phyloP scores from a whole-genome alignment of 2,888 invertebrate genomes.

The Lycia hirtaria region DNA sequence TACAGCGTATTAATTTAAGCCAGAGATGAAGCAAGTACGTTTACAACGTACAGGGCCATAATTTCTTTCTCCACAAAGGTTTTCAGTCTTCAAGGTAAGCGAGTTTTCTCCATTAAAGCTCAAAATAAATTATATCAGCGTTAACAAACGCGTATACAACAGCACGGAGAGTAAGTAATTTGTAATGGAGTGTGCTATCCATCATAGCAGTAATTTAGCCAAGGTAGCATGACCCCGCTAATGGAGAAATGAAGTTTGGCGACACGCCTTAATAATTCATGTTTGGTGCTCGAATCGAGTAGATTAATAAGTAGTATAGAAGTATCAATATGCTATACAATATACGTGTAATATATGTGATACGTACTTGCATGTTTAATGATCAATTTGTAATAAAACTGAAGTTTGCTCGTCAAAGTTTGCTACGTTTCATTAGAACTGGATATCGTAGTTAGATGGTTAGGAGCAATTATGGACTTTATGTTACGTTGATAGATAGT shows the following conservation, averaged over 20 bases:
- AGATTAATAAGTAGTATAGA: slow-evolving; percentile 27
- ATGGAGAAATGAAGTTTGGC: slow-evolving; percentile 60
- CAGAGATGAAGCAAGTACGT: background rate
- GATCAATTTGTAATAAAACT: slow-evolving; percentile 5
- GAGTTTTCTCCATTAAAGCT: slow-evolving; percentile 7
- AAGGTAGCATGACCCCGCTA: slow-evolving; percentile 56
- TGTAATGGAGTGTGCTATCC: slow-evolving; percentile 53
- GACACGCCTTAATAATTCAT: slow-evolving; percentile 50
- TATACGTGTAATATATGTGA: background rate
- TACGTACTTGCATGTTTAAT: slow-evolving; percentile 5
- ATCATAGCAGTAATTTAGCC: slow-evolving; percentile 59
- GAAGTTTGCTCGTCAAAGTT: background rate
- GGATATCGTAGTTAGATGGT: too few species aligned
- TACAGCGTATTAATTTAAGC: background rate
- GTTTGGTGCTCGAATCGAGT: slow-evolving; percentile 28
- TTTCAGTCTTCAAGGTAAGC: background rate
- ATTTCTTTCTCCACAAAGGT: slow-evolving; percentile 1
- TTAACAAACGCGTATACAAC: slow-evolving; percentile 36
- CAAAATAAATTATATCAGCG: slow-evolving; percentile 16
- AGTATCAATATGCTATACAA: too few species aligned
- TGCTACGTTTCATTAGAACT: background rate
- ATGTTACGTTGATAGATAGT: background rate
- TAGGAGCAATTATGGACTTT: background rate
- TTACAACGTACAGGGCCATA: too few species aligned
- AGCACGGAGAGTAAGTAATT: slow-evolving; percentile 43